phyloP scores from a whole-genome alignment of 2,113 vertebrate genomes.

The Struthidea cinerea region DNA sequence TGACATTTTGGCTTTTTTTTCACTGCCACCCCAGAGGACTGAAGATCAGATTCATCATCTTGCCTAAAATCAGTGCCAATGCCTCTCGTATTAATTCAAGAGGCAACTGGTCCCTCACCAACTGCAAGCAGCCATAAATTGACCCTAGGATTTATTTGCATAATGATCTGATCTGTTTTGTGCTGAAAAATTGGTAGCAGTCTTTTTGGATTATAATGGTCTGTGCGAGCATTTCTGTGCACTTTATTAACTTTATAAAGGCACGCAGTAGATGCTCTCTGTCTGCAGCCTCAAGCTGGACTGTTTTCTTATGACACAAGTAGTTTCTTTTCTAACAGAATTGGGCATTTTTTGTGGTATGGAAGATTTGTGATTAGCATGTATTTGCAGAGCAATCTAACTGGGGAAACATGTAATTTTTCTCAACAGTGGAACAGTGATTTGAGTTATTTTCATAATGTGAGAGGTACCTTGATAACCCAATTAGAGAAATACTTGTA shows the following conservation, averaged over 20 bases:
- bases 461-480: neutral
- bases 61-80: neutral
- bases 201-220: neutral
- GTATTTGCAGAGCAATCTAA: neutral
- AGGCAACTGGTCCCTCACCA: neutral
- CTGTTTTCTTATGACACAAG: neutral
- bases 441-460: neutral
- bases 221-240: neutral
- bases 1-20: neutral
- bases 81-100: neutral
- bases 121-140: neutral
- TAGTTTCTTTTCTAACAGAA: neutral
- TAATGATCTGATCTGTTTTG: neutral
- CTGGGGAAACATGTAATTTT: neutral
- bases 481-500: neutral
- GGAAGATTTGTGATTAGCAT: neutral
- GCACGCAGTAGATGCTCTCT: neutral
- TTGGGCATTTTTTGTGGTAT: neutral
- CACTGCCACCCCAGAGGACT: neutral
- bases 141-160: neutral
- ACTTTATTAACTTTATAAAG: neutral
- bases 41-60: neutral
- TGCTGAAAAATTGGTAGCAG: neutral
- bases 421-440: neutral
- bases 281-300: neutral